Conservation (phyloP, 2,113 vertebrate species). For the Zosterops hypoxanthus region DNA sequence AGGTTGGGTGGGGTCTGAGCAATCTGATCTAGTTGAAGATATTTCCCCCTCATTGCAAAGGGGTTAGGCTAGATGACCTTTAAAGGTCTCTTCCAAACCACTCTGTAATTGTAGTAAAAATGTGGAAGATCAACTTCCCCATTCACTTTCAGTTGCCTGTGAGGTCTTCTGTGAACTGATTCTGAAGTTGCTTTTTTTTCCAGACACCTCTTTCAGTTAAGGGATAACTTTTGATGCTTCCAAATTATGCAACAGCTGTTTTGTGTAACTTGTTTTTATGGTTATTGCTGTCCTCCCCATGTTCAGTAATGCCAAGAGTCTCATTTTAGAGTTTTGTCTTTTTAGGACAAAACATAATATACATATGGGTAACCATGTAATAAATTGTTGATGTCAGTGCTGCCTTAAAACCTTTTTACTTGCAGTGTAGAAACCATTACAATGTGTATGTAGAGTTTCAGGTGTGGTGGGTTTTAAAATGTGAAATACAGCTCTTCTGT, state of each 20-base stretch:
- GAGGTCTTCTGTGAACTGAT: not conserved
- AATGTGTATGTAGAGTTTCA: not conserved
- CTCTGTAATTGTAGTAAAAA: not conserved
- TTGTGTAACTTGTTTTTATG: not conserved
- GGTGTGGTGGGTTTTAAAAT: not conserved
- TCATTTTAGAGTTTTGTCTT: not conserved
- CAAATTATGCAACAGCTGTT: not conserved
- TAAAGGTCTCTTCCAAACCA: not conserved
- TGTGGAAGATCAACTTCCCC: not conserved
- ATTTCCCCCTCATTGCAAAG: not conserved
- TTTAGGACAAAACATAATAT: not conserved
- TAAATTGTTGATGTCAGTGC: not conserved
- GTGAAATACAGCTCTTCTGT: not conserved
- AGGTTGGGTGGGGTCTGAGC: not conserved
- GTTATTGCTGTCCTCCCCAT: not conserved
- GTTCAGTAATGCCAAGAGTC: not conserved
- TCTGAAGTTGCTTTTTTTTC: not conserved
- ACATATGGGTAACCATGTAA: not conserved
- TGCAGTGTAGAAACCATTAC: not conserved
- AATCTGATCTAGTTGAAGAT: not conserved
- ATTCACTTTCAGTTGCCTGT: not conserved
- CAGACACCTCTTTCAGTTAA: not conserved
- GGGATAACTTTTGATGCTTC: not conserved
- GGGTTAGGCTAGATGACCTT: too few species aligned
- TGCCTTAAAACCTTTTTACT: not conserved